phyloP scores from a whole-genome alignment of 2,888 invertebrate genomes.

The Tricholauxania praeusta region DNA sequence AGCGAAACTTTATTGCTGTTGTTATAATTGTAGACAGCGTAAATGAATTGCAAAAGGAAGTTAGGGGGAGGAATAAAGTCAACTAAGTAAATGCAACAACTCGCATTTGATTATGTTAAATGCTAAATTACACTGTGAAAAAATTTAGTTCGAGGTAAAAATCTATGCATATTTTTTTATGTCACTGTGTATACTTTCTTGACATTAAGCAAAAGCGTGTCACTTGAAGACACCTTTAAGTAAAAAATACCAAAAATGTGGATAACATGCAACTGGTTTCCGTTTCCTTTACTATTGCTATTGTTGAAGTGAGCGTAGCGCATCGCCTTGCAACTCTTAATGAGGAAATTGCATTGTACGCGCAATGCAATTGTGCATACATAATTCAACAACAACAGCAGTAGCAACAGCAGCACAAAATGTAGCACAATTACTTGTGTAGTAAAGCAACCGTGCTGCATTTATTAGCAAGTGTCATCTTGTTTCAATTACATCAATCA shows the following conservation, averaged over 20 bases:
- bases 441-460: background rate
- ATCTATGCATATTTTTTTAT: too few species aligned
- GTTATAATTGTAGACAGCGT: background rate
- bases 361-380: too few species aligned
- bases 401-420: background rate
- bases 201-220: too few species aligned
- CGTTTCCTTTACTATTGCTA: background rate
- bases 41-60: background rate
- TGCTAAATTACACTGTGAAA: too few species aligned
- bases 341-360: too few species aligned
- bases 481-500: background rate
- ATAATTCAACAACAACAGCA: background rate
- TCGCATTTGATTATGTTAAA: background rate
- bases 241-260: background rate
- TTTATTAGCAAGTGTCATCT: conserved; percentile 10
- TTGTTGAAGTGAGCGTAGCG: too few species aligned
- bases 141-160: too few species aligned
- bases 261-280: background rate
- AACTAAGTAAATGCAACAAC: background rate
- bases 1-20: background rate
- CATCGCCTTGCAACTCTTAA: too few species aligned
- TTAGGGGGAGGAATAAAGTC: background rate
- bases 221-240: background rate
- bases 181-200: too few species aligned
- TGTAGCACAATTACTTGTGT: background rate